Evolutionary conservation across 2,113 vertebrate genomes (phyloP).

Genomic region (Zosterops pallidus): DNA sequence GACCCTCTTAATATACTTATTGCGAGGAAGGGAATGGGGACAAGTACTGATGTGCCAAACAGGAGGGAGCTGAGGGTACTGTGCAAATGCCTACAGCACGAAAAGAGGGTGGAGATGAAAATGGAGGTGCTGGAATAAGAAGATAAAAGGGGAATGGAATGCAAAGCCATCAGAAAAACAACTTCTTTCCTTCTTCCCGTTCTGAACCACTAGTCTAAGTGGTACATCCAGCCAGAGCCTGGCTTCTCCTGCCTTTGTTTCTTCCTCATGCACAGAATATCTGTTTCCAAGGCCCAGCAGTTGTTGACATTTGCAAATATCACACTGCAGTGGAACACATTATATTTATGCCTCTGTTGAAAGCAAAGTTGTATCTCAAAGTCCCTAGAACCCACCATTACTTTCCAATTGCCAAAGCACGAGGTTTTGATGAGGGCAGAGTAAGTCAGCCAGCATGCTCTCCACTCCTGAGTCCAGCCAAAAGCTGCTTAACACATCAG

Average conservation of each 20-base stretch:
- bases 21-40: neutral
- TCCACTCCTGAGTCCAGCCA: neutral
- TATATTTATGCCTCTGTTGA: slow-evolving; percentile 42
- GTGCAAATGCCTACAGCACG: neutral
- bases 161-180: neutral
- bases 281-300: slow-evolving; percentile 7
- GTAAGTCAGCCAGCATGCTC: neutral
- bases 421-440: slow-evolving; percentile 29
- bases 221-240: neutral
- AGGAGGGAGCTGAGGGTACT: neutral
- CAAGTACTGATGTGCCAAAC: accelerated
- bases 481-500: slow-evolving; percentile 7
- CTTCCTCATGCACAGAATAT: slow-evolving; percentile 1
- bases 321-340: slow-evolving; percentile 17
- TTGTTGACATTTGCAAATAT: slow-evolving; percentile 41
- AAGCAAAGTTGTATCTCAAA: slow-evolving; percentile 25
- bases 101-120: neutral
- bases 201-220: neutral
- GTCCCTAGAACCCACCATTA: slow-evolving; percentile 11
- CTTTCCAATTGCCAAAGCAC: slow-evolving; percentile 23
- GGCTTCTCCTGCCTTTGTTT: neutral
- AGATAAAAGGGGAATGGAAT: neutral
- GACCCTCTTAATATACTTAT: accelerated
- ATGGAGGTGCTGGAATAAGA: neutral
- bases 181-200: neutral